Conservation (phyloP, 2,888 invertebrate species). For the Lochmaea capreae region DNA sequence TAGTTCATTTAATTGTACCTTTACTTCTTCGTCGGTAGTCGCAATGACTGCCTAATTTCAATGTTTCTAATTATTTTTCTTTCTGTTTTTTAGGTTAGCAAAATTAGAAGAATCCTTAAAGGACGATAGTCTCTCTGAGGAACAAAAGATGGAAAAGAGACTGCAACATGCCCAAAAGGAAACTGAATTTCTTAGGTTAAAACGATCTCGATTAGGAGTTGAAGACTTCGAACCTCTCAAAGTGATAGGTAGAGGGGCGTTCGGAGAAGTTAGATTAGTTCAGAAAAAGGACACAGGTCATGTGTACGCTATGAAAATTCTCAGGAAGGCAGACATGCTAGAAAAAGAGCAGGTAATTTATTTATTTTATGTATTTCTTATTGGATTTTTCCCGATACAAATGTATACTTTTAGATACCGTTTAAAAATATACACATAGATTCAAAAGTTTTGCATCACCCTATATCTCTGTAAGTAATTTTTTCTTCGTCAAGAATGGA, state of each 20-base stretch:
- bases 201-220: constrained; percentile 94
- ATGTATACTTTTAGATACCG: too few species aligned
- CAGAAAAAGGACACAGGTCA: constrained; percentile 99
- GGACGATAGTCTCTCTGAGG: constrained; percentile 93
- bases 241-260: constrained; percentile 93
- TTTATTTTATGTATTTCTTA: neutral
- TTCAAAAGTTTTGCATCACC: too few species aligned
- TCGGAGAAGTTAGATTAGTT: constrained; percentile 95
- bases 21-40: too few species aligned
- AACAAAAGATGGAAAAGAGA: constrained; percentile 94
- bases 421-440: too few species aligned
- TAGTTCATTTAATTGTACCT: too few species aligned
- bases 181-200: constrained; percentile 96
- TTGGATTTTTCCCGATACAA: too few species aligned
- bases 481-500: too few species aligned
- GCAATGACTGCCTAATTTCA: too few species aligned
- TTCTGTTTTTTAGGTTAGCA: constrained; percentile 72
- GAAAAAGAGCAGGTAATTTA: constrained; percentile 89
- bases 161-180: constrained; percentile 98
- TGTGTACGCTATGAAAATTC: constrained; percentile 99
- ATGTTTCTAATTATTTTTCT: neutral
- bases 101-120: constrained; percentile 96
- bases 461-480: too few species aligned
- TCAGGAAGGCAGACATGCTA: constrained; percentile 98
- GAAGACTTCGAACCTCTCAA: constrained; percentile 99